phyloP scores from a whole-genome alignment of 2,113 vertebrate genomes.

The cattle (Bos taurus) region DNA sequence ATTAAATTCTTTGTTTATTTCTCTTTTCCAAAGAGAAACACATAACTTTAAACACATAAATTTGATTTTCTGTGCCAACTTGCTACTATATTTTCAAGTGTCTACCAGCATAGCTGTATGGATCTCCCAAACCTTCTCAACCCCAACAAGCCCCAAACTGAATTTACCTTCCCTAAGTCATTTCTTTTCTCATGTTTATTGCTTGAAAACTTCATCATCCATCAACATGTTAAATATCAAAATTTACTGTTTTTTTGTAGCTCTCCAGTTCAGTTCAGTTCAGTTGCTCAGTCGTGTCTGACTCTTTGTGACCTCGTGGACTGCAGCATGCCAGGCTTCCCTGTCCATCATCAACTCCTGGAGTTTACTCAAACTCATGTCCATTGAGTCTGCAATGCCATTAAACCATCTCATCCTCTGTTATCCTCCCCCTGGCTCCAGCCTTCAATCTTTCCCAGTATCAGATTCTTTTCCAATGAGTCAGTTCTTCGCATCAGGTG shows the following conservation, averaged over 20 bases:
- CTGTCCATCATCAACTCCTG: not conserved
- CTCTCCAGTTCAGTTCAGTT: not conserved
- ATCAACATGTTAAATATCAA: not conserved
- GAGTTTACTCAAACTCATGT: not conserved
- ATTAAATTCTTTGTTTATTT: not conserved
- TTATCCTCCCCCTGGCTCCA: fast-evolving
- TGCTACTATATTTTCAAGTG: not conserved
- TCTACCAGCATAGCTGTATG: not conserved
- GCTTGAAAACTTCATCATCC: not conserved
- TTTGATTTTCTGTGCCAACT: not conserved
- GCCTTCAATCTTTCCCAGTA: not conserved
- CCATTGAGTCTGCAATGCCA: not conserved
- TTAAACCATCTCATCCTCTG: not conserved
- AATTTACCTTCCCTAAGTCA: not conserved
- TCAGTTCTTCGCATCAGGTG: not conserved
- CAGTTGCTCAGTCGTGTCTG: fast-evolving
- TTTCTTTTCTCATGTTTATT: not conserved
- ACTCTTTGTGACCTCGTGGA: not conserved
- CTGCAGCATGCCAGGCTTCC: not conserved
- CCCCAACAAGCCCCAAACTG: not conserved
- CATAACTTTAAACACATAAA: not conserved
- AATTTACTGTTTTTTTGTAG: not conserved
- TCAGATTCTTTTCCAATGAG: not conserved
- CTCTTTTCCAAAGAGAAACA: too few relatives aligned
- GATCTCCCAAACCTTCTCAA: not conserved